phyloP scores from a whole-genome alignment of 2,888 invertebrate genomes.

The Philonicus albiceps region DNA sequence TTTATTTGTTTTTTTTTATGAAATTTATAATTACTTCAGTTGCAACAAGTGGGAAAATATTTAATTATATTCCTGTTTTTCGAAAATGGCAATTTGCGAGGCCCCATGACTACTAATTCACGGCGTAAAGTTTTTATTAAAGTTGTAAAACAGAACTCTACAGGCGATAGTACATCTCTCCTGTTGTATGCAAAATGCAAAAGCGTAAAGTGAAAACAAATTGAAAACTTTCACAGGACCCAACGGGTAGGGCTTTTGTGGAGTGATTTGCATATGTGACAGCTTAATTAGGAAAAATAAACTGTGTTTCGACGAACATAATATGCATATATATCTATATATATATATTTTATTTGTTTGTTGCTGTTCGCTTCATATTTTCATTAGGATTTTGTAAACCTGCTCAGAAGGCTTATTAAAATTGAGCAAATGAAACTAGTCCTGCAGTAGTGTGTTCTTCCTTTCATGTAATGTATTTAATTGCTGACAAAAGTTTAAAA shows the following conservation, averaged over 20 bases:
- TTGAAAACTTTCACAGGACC: background rate
- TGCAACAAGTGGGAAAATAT: background rate
- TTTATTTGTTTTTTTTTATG: background rate
- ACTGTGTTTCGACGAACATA: background rate
- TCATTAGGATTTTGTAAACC: background rate
- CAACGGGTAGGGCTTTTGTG: background rate
- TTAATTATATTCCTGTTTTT: background rate
- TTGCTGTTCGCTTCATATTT: background rate
- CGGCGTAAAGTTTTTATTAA: background rate
- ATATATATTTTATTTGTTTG: background rate
- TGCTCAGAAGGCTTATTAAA: background rate
- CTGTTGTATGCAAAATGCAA: background rate
- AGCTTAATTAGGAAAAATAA: background rate
- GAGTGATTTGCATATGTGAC: background rate
- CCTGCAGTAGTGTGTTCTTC: background rate
- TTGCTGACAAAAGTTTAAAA: background rate
- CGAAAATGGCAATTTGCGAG: background rate
- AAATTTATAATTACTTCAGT: background rate
- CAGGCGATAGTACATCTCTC: background rate
- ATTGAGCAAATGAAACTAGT: background rate
- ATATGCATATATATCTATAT: no score
- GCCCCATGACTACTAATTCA: background rate
- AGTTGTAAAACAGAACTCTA: background rate
- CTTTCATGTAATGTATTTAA: background rate
- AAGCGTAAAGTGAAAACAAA: background rate